Evolutionary conservation across 2,797 vertebrate species (phyloP).

Genomic region (Micromesistius poutassou): DNA sequence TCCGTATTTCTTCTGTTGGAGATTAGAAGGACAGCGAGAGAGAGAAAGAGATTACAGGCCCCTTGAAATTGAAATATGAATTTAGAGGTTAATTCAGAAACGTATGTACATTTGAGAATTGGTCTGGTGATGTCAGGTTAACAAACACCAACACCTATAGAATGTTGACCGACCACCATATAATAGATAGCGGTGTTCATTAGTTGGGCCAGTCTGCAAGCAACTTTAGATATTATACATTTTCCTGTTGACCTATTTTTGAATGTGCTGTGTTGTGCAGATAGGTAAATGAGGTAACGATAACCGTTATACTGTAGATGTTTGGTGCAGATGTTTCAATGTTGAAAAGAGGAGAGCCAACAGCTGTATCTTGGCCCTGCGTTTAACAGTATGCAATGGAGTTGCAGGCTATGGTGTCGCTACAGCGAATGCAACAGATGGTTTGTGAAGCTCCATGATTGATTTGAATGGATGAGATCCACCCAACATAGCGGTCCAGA

Average conservation of each 20-base stretch:
- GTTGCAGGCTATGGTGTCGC: not conserved
- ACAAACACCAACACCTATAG: too few species aligned
- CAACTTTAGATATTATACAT: not conserved
- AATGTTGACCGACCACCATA: not conserved
- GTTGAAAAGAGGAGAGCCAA: not conserved
- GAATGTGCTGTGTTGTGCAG: not conserved
- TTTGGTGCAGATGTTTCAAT: not conserved
- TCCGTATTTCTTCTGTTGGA: constrained; percentile 87
- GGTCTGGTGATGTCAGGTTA: too few species aligned
- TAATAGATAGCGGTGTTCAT: too few species aligned
- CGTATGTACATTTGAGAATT: too few species aligned
- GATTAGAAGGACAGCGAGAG: not conserved
- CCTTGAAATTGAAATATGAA: too few species aligned
- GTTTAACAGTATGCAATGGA: not conserved
- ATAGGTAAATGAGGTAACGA: not conserved
- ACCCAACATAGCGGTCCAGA: not conserved
- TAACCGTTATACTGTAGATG: not conserved
- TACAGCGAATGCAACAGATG: not conserved
- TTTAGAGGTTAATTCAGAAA: too few species aligned
- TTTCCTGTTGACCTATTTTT: not conserved
- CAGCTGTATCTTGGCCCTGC: not conserved
- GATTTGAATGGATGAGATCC: not conserved
- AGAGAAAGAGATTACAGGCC: not conserved
- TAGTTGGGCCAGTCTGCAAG: too few species aligned
- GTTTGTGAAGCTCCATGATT: not conserved